Base-by-base conservation (phyloP, 2,888 invertebrate species). In the Tachystola acroxantha region DNA sequence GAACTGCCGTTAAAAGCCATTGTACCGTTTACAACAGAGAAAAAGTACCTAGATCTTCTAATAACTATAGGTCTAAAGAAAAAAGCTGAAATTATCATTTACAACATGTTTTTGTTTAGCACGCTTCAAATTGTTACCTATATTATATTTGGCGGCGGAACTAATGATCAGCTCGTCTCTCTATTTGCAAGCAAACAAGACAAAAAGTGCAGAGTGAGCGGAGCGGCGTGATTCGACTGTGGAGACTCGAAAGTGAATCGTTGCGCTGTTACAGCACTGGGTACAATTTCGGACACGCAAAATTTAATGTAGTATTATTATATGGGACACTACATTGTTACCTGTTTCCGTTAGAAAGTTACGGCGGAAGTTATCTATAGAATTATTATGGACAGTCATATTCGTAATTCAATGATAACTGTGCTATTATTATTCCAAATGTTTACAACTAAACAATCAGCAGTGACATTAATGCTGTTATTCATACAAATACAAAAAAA, bases 231-330 rank as follows among this genome's bases (percentile, higher is more conserved):
- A 43, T 48, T 50, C 37, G 39, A 40, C 37, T 36, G 34, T 25
- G 32, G 30, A 32, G 24, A 37, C 36, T 55, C 45, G 58, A 60
- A 63, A 63, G 61, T 53, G 46, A 47, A 52, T 51, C 43, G 47
- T 45, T 47, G 34, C 22, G 30, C 34, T 44, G 48, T 57, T 58
- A 53, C 50, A 53, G 37, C 53, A 57, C 46, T 38, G 27, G 36
- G 34, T 38, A 40, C 41, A 41, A 43, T 39, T 40, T 42, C 34
- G 28, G 40, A 37, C 37, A 31, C 40, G 40, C 34, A 33, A 37
- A 36, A 33, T 41, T 34, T 24, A 24, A 40, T 37, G 39, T 34
- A 34, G 37, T 19, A 30, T 34, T 34, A 34, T 39, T 19, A 30
- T 34, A 43, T 37, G 41, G 37, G 45, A 50, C 38, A 45, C 39